Evolutionary conservation across 2,797 vertebrate genomes (phyloP), one percentile per base, ranked within the genome.

Genomic region (Chaetodon trifasciatus): DNA sequence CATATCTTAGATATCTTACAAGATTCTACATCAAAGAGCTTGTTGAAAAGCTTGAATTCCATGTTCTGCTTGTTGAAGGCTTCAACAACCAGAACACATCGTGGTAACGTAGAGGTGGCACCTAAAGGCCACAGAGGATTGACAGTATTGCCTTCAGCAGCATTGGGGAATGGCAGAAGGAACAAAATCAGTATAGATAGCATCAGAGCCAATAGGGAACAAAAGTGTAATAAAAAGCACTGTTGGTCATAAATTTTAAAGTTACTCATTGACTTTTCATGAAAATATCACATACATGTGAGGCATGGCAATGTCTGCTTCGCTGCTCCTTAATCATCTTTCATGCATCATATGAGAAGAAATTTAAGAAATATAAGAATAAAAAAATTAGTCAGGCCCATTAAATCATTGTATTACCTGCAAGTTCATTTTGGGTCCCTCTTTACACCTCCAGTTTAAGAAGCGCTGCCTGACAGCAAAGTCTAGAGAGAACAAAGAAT

Each of bases 101-200:
- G 13, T 49, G 21, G 32, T 55, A 35, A 79, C 76, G 50, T 32
- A 42, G 13, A 58, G 60, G 58, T 8, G n/a, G 21, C 28, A 15
- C 57, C 52, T 52, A 8, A 11, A 63, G 76, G 52, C 49, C 58
- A 32, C 46, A 73, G 28, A 52, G 28, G 35, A 60, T 53, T 73
- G 28, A 35, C 56, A 28, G 39, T 49, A 57, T 73, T 77, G 65
- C 49, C 63, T 58, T 55, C 47, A 55, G 68, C 47, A 55, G 68
- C 44, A 28, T 4, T 17, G 74, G 32, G 8, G 40, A 47, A 7
- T 60, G 53, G 12, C 61, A 65, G 67, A 3, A 35, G 68, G 62
- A 76, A 19, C 9, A 62, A 28, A 71, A 71, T 71, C 39, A 57
- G 71, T 71, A 72, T 9, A 57, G 57, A 62, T 68, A 52, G 12